phyloP scores from a whole-genome alignment of 2,888 invertebrate genomes.

The Folsomia manolachei region DNA sequence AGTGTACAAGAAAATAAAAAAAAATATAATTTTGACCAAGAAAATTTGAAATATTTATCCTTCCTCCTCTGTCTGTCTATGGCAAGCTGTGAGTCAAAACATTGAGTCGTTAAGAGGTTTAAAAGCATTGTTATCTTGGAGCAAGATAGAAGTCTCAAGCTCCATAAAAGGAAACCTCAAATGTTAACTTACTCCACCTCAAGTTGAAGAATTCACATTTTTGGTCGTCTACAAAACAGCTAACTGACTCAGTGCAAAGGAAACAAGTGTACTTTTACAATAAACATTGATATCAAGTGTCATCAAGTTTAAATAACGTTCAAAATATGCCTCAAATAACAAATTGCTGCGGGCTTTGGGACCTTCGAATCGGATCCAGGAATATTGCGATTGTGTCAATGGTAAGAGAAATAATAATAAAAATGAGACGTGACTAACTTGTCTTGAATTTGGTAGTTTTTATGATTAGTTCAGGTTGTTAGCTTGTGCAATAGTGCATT shows the following conservation, averaged over 20 bases:
- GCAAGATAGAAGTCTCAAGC: neutral
- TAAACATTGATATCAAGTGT: no score
- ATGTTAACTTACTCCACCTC: neutral
- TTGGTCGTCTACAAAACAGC: neutral
- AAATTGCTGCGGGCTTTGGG: conserved; percentile 47
- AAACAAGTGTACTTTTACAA: no score
- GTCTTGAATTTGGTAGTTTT: neutral
- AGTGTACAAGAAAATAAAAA: no score
- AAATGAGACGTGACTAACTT: neutral
- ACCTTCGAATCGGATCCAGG: conserved; percentile 45
- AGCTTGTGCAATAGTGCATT: neutral
- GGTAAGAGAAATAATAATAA: no score
- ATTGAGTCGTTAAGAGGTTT: neutral
- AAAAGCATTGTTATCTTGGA: neutral
- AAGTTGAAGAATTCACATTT: neutral
- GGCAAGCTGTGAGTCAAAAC: neutral
- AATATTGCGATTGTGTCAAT: conserved; percentile 49
- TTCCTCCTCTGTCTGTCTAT: neutral
- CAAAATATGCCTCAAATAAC: conserved; percentile 44
- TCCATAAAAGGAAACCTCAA: neutral
- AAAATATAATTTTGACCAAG: neutral
- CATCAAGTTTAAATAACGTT: no score
- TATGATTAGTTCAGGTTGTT: neutral
- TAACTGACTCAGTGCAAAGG: no score
- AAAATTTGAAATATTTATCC: neutral